Evolutionary conservation across 2,888 invertebrate genomes (phyloP).

Genomic region (Thymelicus sylvestris): DNA sequence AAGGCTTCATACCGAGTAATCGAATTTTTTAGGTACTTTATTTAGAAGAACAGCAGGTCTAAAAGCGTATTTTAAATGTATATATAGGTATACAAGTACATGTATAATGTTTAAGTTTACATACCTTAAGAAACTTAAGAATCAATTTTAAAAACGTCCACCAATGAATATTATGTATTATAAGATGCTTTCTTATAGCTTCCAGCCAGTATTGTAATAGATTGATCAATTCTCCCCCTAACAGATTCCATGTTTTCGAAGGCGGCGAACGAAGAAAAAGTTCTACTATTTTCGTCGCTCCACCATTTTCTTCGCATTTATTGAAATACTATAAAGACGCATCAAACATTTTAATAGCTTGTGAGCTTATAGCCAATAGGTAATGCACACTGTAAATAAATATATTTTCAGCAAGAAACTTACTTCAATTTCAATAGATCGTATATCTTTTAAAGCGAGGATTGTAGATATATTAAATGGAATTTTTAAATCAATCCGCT

Average conservation of each 20-base stretch:
- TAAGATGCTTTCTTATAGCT: constrained; percentile 61
- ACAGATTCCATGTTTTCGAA: constrained; percentile 63
- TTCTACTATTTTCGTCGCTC: constrained; percentile 60
- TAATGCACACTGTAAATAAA: not conserved
- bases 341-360: not conserved
- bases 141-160: constrained; percentile 65
- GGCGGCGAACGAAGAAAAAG: constrained; percentile 57
- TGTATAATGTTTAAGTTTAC: not conserved
- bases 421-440: constrained; percentile 68
- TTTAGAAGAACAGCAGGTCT: too few relatives aligned
- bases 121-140: constrained; percentile 63
- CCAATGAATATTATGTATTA: constrained; percentile 59
- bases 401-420: constrained; percentile 32
- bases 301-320: constrained; percentile 64
- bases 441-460: constrained; percentile 62
- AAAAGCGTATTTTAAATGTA: too few relatives aligned
- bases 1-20: too few relatives aligned
- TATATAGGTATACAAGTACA: too few relatives aligned
- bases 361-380: not conserved
- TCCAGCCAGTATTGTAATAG: constrained; percentile 69
- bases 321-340: constrained; percentile 62
- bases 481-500: constrained; percentile 52
- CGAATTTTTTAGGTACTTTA: too few relatives aligned
- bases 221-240: constrained; percentile 61
- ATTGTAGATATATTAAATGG: constrained; percentile 63